Evolutionary conservation across 2,797 vertebrate species (phyloP), one percentile per base, ranked within the genome.

Genomic region (Hypotaenidia okinawae): DNA sequence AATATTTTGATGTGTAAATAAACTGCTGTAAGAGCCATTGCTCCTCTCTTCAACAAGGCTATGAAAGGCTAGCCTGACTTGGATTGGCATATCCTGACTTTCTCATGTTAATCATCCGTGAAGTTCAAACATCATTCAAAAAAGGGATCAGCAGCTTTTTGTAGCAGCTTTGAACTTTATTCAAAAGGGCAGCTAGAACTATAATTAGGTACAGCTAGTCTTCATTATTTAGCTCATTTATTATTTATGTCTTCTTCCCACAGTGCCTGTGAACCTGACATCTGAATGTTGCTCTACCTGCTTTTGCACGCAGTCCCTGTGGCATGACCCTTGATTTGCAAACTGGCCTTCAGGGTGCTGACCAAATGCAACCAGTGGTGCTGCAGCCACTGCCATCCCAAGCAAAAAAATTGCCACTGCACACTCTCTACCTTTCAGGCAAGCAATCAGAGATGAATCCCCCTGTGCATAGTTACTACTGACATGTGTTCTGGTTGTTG

Each of bases 171-270:
- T 96, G 95, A 96, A 89, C 70, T 77, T 94, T 94, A 45, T 93
- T 84, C 63, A 41, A 87, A 95, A 96, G 77, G 87, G 57, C 83
- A 93, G 35, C 85, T 64, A 55, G 59, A 90, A 54, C 52, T 90
- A 79, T 88, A 95, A 94, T 89, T 93, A 94, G 95, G 52, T 93
- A 59, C 85, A 90, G n/a, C 67, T 88, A 79, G 32, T 74, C 76
- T 66, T 90, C 70, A 51, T 94, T 93, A 95, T 84, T 82, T 93
- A 91, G 63, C 83, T 95, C 67, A 82, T 96, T 91, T 88, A 93
- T 94, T 91, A 94, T 95, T 94, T 78, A 92, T 93, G 61, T 79
- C 83, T 94, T 95, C 85, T 47, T 94, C 87, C 63, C 85, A 79
- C 73, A 45, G 45, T 59, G 69, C 87, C 85, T 90, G 32, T 49